Evolutionary conservation across 2,113 vertebrate genomes (phyloP), one percentile per base, ranked within the genome.

Genomic region (Scomber japonicus): DNA sequence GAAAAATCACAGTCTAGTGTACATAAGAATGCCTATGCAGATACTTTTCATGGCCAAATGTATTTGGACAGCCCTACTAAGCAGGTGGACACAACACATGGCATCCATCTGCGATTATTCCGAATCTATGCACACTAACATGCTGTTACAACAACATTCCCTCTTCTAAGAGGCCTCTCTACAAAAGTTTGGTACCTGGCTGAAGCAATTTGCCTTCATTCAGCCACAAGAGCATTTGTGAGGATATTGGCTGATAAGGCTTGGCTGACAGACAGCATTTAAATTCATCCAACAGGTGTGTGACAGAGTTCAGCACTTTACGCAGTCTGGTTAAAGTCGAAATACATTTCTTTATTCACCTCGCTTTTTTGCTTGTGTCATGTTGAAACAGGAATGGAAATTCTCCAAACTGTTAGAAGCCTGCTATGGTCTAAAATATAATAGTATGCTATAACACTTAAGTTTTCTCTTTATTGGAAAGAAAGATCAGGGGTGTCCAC

Each of bases 171-270:
- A 55, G 6, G 4, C 24, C 21, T 54, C 64, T 46, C 49, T 21
- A 71, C 17, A n/a, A 56, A 30, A 46, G 31, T 31, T 49, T 40
- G 40, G n/a, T 27, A 13, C 6, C 19, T 57, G 54, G 16, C 54
- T 66, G 31, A 46, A 46, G 78, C 62, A 21, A 80, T 53, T 24
- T 30, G 24, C 16, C 57, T 44, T 46, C 21, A 30, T 48, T 27
- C 11, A 64, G 35, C 49, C 31, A 11, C 15, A 30, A 21, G 60
- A n/a, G 57, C 35, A 6, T 57, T 21, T 10, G 19, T 55, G 27
- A 19, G 75, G 19, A 4, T 40, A 17, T 21, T 49, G 27, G 24
- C 50, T 2, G 24, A 62, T 74, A 69, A 78, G 61, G 21, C 27
- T 6, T 1, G 16, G 24, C 66, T 80, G 15, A 3, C 40, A 6